phyloP scores from a whole-genome alignment of 2,113 vertebrate species.

The Tupaia tana region DNA sequence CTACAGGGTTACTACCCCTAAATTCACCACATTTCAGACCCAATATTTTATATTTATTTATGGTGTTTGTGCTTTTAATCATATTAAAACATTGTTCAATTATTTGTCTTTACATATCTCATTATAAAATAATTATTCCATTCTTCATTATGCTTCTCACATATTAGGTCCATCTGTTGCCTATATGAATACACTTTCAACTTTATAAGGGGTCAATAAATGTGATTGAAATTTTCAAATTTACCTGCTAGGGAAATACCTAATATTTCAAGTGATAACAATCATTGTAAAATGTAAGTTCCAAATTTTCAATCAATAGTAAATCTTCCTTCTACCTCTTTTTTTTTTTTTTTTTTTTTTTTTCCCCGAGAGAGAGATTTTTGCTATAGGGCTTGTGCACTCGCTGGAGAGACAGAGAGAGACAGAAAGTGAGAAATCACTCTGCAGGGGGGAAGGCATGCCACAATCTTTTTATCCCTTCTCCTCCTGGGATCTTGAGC shows the following conservation, averaged over 20 bases:
- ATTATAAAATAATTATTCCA: not conserved
- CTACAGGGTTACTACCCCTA: not conserved
- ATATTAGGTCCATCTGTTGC: not conserved
- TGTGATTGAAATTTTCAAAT: conserved; percentile 15
- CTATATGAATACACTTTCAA: not conserved
- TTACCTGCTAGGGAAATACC: not conserved
- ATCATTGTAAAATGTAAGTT: not conserved
- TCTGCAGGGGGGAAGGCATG: too few relatives aligned
- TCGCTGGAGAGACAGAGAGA: too few relatives aligned
- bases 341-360: too few relatives aligned
- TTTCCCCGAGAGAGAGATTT: too few relatives aligned
- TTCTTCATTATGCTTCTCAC: not conserved
- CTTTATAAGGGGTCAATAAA: conserved; percentile 5
- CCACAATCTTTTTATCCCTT: too few relatives aligned
- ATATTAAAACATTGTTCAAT: not conserved
- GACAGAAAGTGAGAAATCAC: too few relatives aligned
- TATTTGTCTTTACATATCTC: not conserved
- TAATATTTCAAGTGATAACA: conserved; percentile 24
- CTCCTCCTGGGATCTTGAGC: too few relatives aligned
- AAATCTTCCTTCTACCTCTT: not conserved
- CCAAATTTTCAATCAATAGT: not conserved
- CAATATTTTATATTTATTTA: not conserved
- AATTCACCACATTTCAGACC: not conserved
- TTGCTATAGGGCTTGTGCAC: too few relatives aligned
- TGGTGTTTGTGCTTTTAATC: not conserved